phyloP scores from a whole-genome alignment of 2,113 vertebrate genomes.

The Ammodytes dubius region DNA sequence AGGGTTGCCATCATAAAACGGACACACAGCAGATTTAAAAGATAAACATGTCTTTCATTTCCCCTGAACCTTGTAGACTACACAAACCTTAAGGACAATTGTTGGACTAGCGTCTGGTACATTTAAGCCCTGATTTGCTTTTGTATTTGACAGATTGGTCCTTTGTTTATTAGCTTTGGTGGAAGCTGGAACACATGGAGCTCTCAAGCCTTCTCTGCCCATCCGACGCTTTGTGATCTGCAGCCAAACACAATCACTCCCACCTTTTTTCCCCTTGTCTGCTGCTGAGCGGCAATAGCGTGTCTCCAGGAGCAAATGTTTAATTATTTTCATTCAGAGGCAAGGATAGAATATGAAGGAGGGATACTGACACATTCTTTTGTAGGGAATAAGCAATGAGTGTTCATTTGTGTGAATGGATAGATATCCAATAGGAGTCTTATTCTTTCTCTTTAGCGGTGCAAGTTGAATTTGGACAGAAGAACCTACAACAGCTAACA shows the following conservation, averaged over 20 bases:
- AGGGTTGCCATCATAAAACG: background rate
- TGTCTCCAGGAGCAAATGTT: constrained; percentile 53
- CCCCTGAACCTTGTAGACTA: background rate
- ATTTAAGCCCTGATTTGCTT: constrained; percentile 36
- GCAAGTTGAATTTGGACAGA: background rate
- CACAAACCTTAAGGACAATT: constrained; percentile 6
- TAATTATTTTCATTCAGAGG: constrained; percentile 68
- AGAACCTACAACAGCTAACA: background rate
- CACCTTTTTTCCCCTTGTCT: constrained; percentile 31
- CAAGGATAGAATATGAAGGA: constrained; percentile 51
- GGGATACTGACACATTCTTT: constrained; percentile 34
- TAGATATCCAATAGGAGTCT: background rate
- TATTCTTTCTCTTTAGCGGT: background rate
- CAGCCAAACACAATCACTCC: constrained; percentile 61
- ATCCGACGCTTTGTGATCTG: constrained; percentile 56
- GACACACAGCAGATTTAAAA: background rate
- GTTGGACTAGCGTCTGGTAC: constrained; percentile 8
- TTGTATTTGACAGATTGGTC: constrained; percentile 44
- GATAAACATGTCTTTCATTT: constrained; percentile 3
- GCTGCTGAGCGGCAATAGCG: constrained; percentile 26
- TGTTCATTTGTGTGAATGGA: background rate
- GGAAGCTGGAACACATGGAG: constrained; percentile 42
- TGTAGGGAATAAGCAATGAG: background rate
- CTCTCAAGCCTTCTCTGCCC: constrained; percentile 49
- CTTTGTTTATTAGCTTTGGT: constrained; percentile 55